Evolutionary conservation across 1,140 invertebrate species (phyloP), one percentile per base, ranked within the genome.

Genomic region (Ptiloglossa arizonensis): DNA sequence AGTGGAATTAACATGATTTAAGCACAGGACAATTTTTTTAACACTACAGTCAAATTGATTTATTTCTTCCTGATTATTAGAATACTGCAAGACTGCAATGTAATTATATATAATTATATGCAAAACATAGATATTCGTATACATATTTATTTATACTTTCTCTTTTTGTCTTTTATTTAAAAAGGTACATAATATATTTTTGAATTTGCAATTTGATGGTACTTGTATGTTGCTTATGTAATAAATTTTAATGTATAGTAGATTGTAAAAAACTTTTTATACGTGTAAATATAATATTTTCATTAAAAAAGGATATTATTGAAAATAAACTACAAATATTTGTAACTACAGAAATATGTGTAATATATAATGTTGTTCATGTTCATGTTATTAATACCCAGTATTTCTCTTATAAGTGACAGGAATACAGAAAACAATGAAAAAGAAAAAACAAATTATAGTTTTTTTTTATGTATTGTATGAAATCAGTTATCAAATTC

Each of bases 41-140:
- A 8, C 44, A 32, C 24, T 19, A 50, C 19, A 17, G n/a, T 24
- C 22, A 1, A 13, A 22, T 19, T 44, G 19, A 24, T n/a, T 13
- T 56, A 41, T 6, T 69, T 56, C 24, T 44, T 2, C 35, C 5
- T 56, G 24, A 9, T 19, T 38, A 27, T 24, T 19, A 13, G 32
- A 52, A 38, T 24, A 6, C 15, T 50, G 2, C 15, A 62, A 60
- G 41, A 46, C 48, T 67, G 52, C 48, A 60, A 75, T 54, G 27
- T 68, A 68, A 17, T 48, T 75, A 13, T 52, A 73, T 48, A 79
- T 24, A 78, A 54, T 56, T 64, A 38, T 27, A 41, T 17, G 24
- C 29, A 5, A 46, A 74, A 63, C 27, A 27, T 72, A 64, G 35
- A 17, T 44, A 44, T 11, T 35, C 27, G n/a, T n/a, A n/a, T n/a